Evolutionary conservation across 2,888 invertebrate species (phyloP), one percentile per base, ranked within the genome.

Genomic region (Subacronicta megacephala): DNA sequence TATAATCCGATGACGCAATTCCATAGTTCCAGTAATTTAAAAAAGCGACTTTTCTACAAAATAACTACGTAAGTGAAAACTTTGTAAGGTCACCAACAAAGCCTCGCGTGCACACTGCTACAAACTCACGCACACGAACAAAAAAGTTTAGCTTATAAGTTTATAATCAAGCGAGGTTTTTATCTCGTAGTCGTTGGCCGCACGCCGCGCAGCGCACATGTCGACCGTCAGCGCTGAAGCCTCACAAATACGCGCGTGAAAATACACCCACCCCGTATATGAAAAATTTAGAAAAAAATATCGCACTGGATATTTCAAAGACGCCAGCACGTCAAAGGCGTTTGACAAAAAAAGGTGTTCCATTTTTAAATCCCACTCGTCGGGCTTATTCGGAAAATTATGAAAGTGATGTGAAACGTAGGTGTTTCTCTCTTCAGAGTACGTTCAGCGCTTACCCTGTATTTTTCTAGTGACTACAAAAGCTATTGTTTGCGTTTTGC

Each of bases 91-190:
- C 87, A 87, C 83, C 81, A 83, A 88, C 87, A 88, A 90, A 92
- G 88, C 90, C 89, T 86, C 83, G 76, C 79, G 74, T 83, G 81
- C 90, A 88, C 90, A 90, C 88, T 73, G 81, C 78, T 82, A 83
- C 82, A 82, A 82, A 80, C 82, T 77, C 86, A 91, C 92, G 85
- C 93, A 93, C 93, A 92, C 92, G 72, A 78, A 85, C 79, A 87
- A 90, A 93, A 91, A 94, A 92, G 90, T 92, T 90, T 90, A 93
- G 90, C 93, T 93, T 91, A 93, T 93, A 93, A 93, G 92, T 93
- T 94, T 93, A 93, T 93, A 94, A 93, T 93, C 91, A 93, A 92
- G 88, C 90, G 87, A 84, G 88, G 93, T 93, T 93, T 93, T 93
- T 94, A 94, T 94, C 93, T 92, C 87, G 92, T 93, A 94, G 94